Evolutionary conservation across 2,888 invertebrate genomes (phyloP), one percentile per base, ranked within the genome.

Genomic region (Phlogophora meticulosa): DNA sequence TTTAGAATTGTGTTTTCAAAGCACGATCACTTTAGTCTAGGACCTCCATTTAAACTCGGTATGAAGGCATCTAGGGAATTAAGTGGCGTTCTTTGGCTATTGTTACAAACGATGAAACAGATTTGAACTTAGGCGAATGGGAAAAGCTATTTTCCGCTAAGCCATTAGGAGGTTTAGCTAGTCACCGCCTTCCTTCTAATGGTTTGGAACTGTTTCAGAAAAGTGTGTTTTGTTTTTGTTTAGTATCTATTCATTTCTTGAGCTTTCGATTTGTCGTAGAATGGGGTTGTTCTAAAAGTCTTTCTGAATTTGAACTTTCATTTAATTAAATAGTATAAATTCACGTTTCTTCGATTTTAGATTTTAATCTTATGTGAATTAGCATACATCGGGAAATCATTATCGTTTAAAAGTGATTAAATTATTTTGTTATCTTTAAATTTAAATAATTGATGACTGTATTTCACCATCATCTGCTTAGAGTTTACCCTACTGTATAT

Each of bases 61-160:
- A 61, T 61, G 34, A 63, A 53, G 59, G 65, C 32, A 48, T 38
- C 43, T 43, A 48, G 17, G 36, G 59, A 62, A 62, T 67, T 80
- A 71, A 78, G 60, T 60, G 55, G 38, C 36, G 51, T 68, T 61
- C 67, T 63, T 75, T 28, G 68, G 42, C 71, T 70, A 70, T 81
- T 79, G 78, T 79, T 74, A 65, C 59, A 56, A 70, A 78, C 70
- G 69, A 81, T 81, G 73, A 69, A 78, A 69, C 78, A 72, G 68
- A 72, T 72, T 76, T 56, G 51, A 72, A 73, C 36, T 78, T 60
- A 65, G 80, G 56, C 62, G 63, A 73, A 53, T 81, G 68, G 45
- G 56, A 53, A 69, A 74, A 78, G 81, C 56, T 57, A 81, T 73
- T 78, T 81, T 62, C 73, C 46, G 72, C 49, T 43, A 53, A 80